Base-by-base conservation (phyloP, 2,797 vertebrate species). In the Arremon aurantiirostris region DNA sequence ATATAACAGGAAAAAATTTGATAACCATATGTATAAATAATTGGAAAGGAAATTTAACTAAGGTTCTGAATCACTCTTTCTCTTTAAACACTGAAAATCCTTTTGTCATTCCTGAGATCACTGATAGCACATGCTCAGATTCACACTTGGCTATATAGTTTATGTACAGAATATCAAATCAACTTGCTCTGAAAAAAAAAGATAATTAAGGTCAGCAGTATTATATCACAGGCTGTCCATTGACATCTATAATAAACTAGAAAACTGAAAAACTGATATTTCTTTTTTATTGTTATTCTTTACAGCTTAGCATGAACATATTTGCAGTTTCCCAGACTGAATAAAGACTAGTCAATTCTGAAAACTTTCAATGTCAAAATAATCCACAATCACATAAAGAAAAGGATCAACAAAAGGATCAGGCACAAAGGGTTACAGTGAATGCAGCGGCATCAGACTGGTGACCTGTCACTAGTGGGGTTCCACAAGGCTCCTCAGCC, bases 31-130 rank as follows among this genome's bases (percentile, higher is more conserved):
- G 52, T 20, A 39, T 49, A 92, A 95, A 90, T 89, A 59, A 94
- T 37, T 72, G 34, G 68, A 82, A 80, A 94, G 73, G 27, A n/a
- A 94, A 57, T 81, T 92, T 81, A 78, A 44, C 71, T 91, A 89
- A 55, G 53, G 26, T 6, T 94, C 18, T 55, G 2, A 26, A 35
- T 68, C 56, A 20, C 16, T 3, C 4, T 57, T 89, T 63, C 18
- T 60, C 34, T 65, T 84, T 72, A 75, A 86, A 61, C 30, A 47
- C 9, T 64, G n/a, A 84, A 76, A 75, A 78, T 68, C 13, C 8
- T 11, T 81, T 71, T 78, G 11, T 72, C 1, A 0, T 47, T 18
- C 26, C 28, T 34, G 37, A 73, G 11, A 6, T 81, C 14, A 63
- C 17, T 81, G 46, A 42, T 46, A 75, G 9, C 21, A 52, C 16